Evolutionary conservation across 2,888 invertebrate species (phyloP), one percentile per base, ranked within the genome.

Genomic region (Metallyticus violacea): DNA sequence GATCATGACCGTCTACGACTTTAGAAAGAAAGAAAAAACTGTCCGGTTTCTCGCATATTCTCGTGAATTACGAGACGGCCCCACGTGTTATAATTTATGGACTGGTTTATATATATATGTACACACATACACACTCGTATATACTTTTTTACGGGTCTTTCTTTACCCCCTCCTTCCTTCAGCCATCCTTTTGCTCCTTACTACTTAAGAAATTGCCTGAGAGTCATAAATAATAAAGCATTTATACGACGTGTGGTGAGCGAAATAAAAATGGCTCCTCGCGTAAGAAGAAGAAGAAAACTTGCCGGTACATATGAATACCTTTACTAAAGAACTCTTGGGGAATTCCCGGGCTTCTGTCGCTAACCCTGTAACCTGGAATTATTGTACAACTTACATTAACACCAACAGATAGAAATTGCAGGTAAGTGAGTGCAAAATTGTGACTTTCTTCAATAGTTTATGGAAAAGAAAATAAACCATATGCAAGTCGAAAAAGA

Each of bases 121-220:
- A 81, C 77, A 62, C 40, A 62, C 40, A 40, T 6, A 29, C 40
- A 62, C 76, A 26, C 82, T 5, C 26, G 15, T 82, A 30, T 62
- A 62, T 9, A 28, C 30, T 40, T 83, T 84, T 84, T 85, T 77
- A 78, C 28, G 78, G 77, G 9, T 85, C 77, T 85, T 77, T 29
- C 78, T n/a, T 78, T 26, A 81, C 30, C 30, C 40, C 26, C 9
- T 40, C 25, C 25, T 30, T 62, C 79, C 30, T n/a, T 9, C 78
- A 78, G 7, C 7, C 78, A 9, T 78, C 78, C 25, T 26, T 26
- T 78, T 78, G 77, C 9, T 81, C 25, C 86, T 78, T 28, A 78
- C 85, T 87, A 85, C 87, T 87, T 86, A 87, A 84, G 86, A 87
- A 87, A 87, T 87, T 87, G 87, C 86, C 30, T 27, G 29, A 40